Percentiles rank a stretch among this genome's conserved stretches.
phyloP scores from a whole-genome alignment of 2,113 vertebrate species.

The Paradisaea rubra region DNA sequence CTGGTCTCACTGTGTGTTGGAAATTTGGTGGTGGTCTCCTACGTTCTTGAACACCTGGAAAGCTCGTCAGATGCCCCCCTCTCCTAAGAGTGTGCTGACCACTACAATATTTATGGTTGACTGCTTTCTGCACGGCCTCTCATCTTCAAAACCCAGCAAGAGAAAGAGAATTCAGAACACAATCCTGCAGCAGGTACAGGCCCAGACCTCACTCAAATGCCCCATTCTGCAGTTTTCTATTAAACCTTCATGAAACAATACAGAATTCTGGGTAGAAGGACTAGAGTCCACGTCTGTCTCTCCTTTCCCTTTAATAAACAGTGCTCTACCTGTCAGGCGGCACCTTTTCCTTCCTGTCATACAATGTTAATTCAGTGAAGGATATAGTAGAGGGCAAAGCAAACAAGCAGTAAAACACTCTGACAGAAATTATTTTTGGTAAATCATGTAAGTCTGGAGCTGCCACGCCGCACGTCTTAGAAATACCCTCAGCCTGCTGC shows the following conservation, averaged over 20 bases:
- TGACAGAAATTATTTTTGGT: slow-evolving; percentile 13
- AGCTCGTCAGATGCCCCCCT: background rate
- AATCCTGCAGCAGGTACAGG: background rate
- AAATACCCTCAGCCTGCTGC: background rate
- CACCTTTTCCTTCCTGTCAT: background rate
- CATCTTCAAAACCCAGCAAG: background rate
- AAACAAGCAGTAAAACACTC: background rate
- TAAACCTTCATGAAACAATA: background rate
- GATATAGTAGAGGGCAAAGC: background rate
- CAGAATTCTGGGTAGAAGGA: background rate
- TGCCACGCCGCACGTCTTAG: background rate
- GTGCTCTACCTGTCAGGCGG: background rate
- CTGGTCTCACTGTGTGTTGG: background rate
- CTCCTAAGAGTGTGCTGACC: background rate
- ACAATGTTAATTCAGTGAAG: background rate
- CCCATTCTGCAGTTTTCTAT: background rate
- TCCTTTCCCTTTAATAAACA: background rate
- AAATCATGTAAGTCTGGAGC: background rate
- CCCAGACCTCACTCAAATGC: background rate
- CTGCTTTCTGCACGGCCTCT: background rate
- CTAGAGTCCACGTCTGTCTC: background rate
- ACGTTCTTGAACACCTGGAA: background rate
- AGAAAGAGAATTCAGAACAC: background rate
- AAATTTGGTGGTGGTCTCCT: background rate
- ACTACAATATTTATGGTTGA: background rate